Evolutionary conservation across 2,888 invertebrate species (phyloP), one percentile per base, ranked within the genome.

Genomic region (Rhingia campestris): DNA sequence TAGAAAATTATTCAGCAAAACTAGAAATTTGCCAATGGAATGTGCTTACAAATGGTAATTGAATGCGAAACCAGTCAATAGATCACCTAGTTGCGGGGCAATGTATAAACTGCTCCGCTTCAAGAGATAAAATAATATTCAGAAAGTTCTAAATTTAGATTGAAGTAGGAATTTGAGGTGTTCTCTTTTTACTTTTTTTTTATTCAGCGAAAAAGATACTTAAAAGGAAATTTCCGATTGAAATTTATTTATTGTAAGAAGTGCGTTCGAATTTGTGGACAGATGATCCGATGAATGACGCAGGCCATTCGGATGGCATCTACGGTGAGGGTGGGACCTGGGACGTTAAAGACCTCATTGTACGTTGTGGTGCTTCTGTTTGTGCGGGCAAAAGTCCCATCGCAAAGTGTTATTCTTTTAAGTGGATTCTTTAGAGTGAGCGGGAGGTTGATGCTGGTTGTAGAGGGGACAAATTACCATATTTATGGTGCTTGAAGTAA

Each of bases 401-500:
- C n/a, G 35, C 30, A 43, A 51, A 75, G 51, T 58, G 63, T 51
- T 47, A 37, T 47, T 58, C 51, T 35, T 22, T 58, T n/a, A 70
- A 75, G 51, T 53, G 41, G 53, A 53, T 63, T 63, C 69, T 64
- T 43, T 33, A 4, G 14, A 9, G 39, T 22, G 33, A 7, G 41
- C 35, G 39, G 14, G 22, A 39, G 30, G 22, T 7, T 41, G 12
- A 41, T 53, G 39, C 14, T 39, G 69, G 37, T 43, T 33, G 9
- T 35, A 14, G 53, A 70, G 70, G 53, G 63, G 58, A 70, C 64
- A 75, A 75, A 81, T 70, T 81, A 75, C 69, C 81, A 75, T 81
- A 64, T 75, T 81, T 70, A 75, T 81, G 70, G 59, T 66, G 53
- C 70, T 75, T 66, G 45, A 9, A 81, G 64, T 70, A 43, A 77